Evolutionary conservation across 1,140 invertebrate species (phyloP).

Genomic region (Eueides isabella): DNA sequence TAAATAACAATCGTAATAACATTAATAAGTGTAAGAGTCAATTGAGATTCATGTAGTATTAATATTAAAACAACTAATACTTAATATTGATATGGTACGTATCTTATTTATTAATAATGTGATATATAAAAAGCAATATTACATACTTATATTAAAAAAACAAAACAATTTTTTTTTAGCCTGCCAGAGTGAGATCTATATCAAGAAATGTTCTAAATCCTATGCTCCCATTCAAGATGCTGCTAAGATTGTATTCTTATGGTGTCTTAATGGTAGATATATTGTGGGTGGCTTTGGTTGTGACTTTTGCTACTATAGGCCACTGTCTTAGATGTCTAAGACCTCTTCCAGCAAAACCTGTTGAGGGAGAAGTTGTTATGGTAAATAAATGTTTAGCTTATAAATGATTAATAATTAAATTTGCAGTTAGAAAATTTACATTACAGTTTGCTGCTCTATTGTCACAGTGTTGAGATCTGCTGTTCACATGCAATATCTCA

Average conservation of each 20-base stretch:
- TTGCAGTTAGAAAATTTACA: too few relatives aligned
- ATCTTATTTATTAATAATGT: neutral
- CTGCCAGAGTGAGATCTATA: conserved; percentile 40
- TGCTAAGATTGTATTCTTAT: conserved; percentile 82
- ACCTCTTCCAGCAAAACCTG: conserved; percentile 83
- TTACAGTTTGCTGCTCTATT: too few relatives aligned
- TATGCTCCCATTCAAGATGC: conserved; percentile 80
- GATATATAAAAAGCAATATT: neutral
- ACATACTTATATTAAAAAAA: neutral
- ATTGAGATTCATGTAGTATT: neutral
- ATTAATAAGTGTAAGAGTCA: neutral
- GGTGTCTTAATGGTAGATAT: conserved; percentile 82
- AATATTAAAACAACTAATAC: conserved; percentile 1
- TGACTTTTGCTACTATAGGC: conserved; percentile 81
- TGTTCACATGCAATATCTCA: too few relatives aligned
- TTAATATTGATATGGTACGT: neutral
- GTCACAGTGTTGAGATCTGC: too few relatives aligned
- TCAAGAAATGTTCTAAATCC: conserved; percentile 55
- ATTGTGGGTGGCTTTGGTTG: conserved; percentile 79
- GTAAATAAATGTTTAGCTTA: conserved; percentile 67
- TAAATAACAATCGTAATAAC: neutral
- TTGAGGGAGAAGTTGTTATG: conserved; percentile 84
- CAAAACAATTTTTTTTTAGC: conserved; percentile 52
- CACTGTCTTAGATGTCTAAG: conserved; percentile 78
- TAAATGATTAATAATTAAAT: too few relatives aligned